Base-by-base conservation (phyloP, 2,113 vertebrate species). In the Oreocharis arfaki region DNA sequence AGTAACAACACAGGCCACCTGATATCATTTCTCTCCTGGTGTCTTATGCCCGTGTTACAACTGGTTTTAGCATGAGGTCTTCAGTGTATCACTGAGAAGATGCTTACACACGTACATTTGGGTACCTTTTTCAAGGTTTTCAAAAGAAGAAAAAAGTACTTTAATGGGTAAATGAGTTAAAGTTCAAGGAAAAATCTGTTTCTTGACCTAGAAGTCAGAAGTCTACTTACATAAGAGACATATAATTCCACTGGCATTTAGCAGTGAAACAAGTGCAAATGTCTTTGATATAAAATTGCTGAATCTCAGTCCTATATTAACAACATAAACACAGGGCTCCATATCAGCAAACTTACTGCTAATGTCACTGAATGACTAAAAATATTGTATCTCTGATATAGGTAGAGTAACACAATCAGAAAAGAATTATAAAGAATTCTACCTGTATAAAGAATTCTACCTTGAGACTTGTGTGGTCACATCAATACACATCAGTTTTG, bases 401-500 rank as follows among this genome's bases (percentile, higher is more conserved):
- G 47, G 32, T 11, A 44, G 27, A 67, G 18, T 50, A 91, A 81
- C 50, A 81, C 49, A 87, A 85, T 93, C 50, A 87, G 77, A 81
- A 91, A 44, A 81, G 55, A 94, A 93, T 90, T 71, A n/a, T n/a
- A n/a, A n/a, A n/a, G n/a, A n/a, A n/a, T n/a, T n/a, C 46, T 39
- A 41, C 21, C 17, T 60, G 22, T 55, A 32, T 55, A 61, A 90
- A 59, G 71, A 64, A 57, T 39, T 95, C 33, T 68, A 5, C 73
- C 89, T 92, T 75, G 68, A 77, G 74, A 81, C 28, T 49, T 89
- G 49, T 69, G 50, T 57, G 71, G 39, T 59, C 23, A 74, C 69
- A 95, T 95, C 76, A 84, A 93, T 92, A 42, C 17, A 46, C 52
- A 80, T 89, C 33, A 49, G 14, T 78, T 96, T 95, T 91, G 30